Evolutionary conservation across 2,888 invertebrate genomes (phyloP), one percentile per base, ranked within the genome.

Genomic region (Frankliniella fusca): DNA sequence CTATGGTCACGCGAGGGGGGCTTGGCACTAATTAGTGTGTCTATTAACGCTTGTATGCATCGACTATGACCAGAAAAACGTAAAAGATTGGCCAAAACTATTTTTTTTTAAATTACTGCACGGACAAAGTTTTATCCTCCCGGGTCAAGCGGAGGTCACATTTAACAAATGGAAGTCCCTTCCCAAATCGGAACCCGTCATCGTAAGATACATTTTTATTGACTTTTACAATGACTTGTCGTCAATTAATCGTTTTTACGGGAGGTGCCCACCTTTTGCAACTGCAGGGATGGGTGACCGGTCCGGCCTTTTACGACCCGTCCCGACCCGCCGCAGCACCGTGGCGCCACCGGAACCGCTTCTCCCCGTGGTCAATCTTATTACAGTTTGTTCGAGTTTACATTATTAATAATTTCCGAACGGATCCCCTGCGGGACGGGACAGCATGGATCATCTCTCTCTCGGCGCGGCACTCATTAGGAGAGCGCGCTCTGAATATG

Each of bases 231-330:
- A 76, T 84, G 85, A 82, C 86, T 87, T 86, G 87, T 86, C 85
- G 86, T 85, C 85, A 85, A 85, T 84, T 85, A 85, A 85, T 86
- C 85, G 84, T 85, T 84, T 85, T 84, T 84, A 83, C 81, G 83
- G 79, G 80, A 80, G 82, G 83, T 83, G 83, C 82, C 70, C 27
- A 70, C 84, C 84, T 82, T 81, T 82, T 84, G 83, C 83, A 84
- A 83, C 38, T 38, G 38, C 5, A 38, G 38, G 38, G 38, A 38
- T 5, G 38, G 38, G 38, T 38, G 38, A 38, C 38, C 76, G 83
- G 82, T 83, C 82, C 80, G 7, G 38, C 38, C 38, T 2, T 38
- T 38, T 38, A n/a, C 70, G 81, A 48, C 20, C 38, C 70, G 81
- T 38, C 20, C 38, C 12, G 54, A 54, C 5, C 18, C 11, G 54